Evolutionary conservation across 2,888 invertebrate species (phyloP).

Genomic region (Carabus problematicus): DNA sequence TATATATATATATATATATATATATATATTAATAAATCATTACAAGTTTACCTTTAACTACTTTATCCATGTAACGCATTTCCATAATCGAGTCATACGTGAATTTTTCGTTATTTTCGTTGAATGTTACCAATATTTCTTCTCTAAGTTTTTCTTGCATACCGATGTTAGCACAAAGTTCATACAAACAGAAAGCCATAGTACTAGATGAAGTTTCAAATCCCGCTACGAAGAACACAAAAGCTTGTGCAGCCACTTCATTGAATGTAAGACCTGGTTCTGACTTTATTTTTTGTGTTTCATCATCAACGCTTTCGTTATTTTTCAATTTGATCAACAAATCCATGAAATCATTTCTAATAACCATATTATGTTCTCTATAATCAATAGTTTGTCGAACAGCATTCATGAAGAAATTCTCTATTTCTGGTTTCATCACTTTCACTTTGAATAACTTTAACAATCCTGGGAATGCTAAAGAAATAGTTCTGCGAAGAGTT

Average conservation of each 20-base stretch:
- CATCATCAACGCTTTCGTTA: conserved; percentile 34
- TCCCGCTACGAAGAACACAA: conserved; percentile 59
- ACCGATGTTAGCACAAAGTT: conserved; percentile 54
- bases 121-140: conserved; percentile 53
- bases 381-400: conserved; percentile 49
- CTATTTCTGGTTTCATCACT: conserved; percentile 1
- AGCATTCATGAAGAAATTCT: conserved; percentile 31
- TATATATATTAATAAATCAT: conserved; percentile 2
- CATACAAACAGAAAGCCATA: conserved; percentile 53
- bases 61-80: conserved; percentile 59
- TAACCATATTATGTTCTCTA: conserved; percentile 46
- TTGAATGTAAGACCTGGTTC: conserved; percentile 40
- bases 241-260: conserved; percentile 52
- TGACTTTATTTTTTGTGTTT: conserved; percentile 9
- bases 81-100: conserved; percentile 57
- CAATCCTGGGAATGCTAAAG: neutral
- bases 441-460: neutral
- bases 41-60: conserved; percentile 52
- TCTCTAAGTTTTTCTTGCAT: conserved; percentile 56
- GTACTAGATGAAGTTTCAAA: conserved; percentile 59
- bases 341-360: conserved; percentile 54
- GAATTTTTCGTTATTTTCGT: conserved; percentile 52
- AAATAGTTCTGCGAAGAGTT: conserved; percentile 2
- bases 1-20: neutral
- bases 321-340: conserved; percentile 2